These are phyloP conservation scores for Caenorhabditis drosophilae DNA, from an alignment of 2,888 invertebrate species.

Conservation along the genomic window DNA sequence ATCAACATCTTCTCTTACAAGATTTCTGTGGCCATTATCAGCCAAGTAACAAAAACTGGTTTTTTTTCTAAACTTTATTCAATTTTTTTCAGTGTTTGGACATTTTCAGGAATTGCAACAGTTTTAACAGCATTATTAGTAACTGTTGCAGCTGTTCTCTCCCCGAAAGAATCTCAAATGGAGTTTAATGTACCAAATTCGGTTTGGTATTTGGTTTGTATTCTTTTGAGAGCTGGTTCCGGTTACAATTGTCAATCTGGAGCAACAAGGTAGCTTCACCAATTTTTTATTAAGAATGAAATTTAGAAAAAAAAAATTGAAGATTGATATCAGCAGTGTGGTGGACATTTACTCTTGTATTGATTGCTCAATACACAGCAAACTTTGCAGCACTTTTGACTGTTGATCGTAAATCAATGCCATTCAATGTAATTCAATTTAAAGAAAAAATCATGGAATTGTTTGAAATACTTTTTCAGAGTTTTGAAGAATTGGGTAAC, in stretches of 20 bases:
- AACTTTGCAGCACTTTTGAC: constrained; percentile 95
- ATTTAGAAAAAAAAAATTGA: constrained; percentile 1
- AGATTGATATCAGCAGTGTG: constrained; percentile 73
- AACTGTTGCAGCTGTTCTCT: constrained; percentile 71
- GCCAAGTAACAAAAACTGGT: constrained; percentile 69
- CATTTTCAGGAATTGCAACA: constrained; percentile 92
- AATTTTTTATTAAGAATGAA: background rate
- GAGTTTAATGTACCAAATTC: constrained; percentile 59
- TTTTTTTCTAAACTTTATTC: background rate
- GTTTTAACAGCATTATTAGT: constrained; percentile 71
- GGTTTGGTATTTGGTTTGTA: constrained; percentile 73
- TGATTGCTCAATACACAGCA: constrained; percentile 98
- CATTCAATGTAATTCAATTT: constrained; percentile 51
- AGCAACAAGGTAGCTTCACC: constrained; percentile 29
- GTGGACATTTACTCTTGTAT: constrained; percentile 99
- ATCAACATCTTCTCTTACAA: constrained; percentile 85
- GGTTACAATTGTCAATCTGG: constrained; percentile 86
- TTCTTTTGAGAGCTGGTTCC: constrained; percentile 91
- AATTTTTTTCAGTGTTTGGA: constrained; percentile 80
- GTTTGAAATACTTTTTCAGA: constrained; percentile 49
- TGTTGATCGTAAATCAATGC: constrained; percentile 79
- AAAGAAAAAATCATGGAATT: too few relatives aligned
- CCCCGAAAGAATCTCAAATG: constrained; percentile 70
- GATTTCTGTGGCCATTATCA: constrained; percentile 90
- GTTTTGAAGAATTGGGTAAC: constrained; percentile 83